Evolutionary conservation across 2,888 invertebrate genomes (phyloP), one percentile per base, ranked within the genome.

Genomic region (Papilio demoleus): DNA sequence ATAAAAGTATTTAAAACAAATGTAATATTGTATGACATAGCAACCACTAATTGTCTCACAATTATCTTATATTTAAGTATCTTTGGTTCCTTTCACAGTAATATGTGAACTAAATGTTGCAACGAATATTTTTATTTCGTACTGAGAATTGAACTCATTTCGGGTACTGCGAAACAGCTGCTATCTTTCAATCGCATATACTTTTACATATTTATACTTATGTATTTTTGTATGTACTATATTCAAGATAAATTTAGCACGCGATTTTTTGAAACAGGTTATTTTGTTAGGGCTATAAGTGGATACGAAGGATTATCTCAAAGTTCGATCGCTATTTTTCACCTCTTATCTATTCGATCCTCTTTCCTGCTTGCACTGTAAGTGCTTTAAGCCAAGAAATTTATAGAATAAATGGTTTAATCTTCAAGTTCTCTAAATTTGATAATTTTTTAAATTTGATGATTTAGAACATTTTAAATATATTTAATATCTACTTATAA

Each of bases 1-100:
- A 9, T 53, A n/a, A 14, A 53, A 27, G n/a, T 50, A 22, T 47
- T 22, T 47, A 9, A 45, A 40, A 38, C 1, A 95, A 95, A 66
- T 31, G 9, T 45, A 45, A 24, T 24, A 50, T 14, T 24, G 4
- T 17, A 12, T 24, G 22, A 22, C 14, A 22, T 47, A 22, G 50
- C 24, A 50, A 24, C 50, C 24, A 24, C 17, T 8, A 45, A 24
- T 50, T 50, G 12, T 50, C 22, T 24, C 22, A 50, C 22, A 24
- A 6, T 53, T 27, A 17, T 19, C 9, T 45, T 19, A 19, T 24
- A 24, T 4, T 42, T 19, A 9, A 19, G 8, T 17, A 8, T 6
- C 4, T 53, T 27, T 27, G 27, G n/a, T 27, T 27, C 27, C 53
- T 27, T 53, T 27, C 14, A 24, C 27, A n/a, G 6, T 0, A 8